These are phyloP conservation scores for Macrotus californicus DNA, from an alignment of 2,113 vertebrate species.

Conservation along the genomic window DNA sequence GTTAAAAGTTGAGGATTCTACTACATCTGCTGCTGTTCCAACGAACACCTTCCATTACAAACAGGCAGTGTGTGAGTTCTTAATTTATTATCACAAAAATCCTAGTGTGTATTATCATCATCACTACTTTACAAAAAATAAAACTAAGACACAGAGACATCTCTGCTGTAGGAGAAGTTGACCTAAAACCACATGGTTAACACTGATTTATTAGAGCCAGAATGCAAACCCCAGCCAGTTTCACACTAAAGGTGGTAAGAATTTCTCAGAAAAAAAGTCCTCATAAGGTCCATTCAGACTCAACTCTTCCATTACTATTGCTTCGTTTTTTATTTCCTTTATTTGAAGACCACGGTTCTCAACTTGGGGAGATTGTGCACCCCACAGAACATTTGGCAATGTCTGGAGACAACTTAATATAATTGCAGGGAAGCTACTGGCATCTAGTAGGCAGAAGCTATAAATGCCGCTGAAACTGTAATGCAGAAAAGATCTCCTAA, in stretches of 20 bases:
- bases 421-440: background rate
- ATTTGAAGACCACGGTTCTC: background rate
- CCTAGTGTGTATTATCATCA: background rate
- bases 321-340: background rate
- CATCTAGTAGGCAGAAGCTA: background rate
- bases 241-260: background rate
- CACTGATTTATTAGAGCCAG: background rate
- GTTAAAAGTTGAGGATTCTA: background rate
- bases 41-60: background rate
- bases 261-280: background rate
- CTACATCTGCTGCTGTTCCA: rapidly evolving
- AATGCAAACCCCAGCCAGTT: background rate
- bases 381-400: background rate
- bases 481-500: background rate
- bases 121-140: background rate
- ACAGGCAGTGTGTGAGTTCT: background rate
- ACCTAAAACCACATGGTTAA: background rate
- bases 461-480: background rate
- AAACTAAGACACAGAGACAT: background rate
- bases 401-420: background rate
- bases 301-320: background rate
- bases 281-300: background rate
- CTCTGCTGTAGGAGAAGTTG: background rate
- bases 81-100: background rate
- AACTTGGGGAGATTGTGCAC: background rate